A percentile compares a stretch with the other conserved stretches of the same genome.
phyloP scores from a whole-genome alignment of 2,113 vertebrate genomes.

The Petrocephalus microphthalmus region DNA sequence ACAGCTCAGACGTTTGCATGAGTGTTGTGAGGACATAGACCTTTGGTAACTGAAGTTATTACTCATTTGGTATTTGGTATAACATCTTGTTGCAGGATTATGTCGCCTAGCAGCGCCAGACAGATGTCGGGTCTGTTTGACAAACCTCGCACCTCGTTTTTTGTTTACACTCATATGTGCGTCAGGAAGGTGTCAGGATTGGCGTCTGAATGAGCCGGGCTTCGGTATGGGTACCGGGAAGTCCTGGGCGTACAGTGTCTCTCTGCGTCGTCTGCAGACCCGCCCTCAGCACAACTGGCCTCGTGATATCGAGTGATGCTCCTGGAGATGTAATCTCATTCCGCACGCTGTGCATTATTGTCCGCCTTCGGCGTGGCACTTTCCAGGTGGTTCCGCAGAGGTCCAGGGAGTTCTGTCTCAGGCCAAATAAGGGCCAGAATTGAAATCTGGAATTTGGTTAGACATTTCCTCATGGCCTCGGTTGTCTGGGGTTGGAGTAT shows the following conservation, averaged over 20 bases:
- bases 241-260: not conserved
- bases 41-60: not conserved
- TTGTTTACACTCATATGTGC: not conserved
- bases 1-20: not conserved
- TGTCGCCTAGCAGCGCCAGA: not conserved
- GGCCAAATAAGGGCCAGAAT: constrained; percentile 25
- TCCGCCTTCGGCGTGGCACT: not conserved
- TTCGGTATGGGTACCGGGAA: not conserved
- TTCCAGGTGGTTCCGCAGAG: not conserved
- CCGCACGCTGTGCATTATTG: constrained; percentile 4
- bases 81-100: not conserved
- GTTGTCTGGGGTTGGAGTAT: not conserved
- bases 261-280: not conserved
- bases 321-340: constrained; percentile 18
- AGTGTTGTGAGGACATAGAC: not conserved
- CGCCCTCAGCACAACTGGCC: not conserved
- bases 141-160: not conserved
- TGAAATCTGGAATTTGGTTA: constrained; percentile 21
- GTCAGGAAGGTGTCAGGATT: not conserved
- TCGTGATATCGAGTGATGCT: constrained; percentile 21
- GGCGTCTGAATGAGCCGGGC: not conserved
- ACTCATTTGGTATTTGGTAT: not conserved
- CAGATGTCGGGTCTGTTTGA: not conserved
- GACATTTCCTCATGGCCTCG: not conserved
- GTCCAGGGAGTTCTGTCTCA: not conserved